Percentiles rank a stretch among this genome's conserved stretches.
These are phyloP conservation scores for Clivina fossor DNA, from an alignment of 2,888 invertebrate species.

Conservation along the genomic window DNA sequence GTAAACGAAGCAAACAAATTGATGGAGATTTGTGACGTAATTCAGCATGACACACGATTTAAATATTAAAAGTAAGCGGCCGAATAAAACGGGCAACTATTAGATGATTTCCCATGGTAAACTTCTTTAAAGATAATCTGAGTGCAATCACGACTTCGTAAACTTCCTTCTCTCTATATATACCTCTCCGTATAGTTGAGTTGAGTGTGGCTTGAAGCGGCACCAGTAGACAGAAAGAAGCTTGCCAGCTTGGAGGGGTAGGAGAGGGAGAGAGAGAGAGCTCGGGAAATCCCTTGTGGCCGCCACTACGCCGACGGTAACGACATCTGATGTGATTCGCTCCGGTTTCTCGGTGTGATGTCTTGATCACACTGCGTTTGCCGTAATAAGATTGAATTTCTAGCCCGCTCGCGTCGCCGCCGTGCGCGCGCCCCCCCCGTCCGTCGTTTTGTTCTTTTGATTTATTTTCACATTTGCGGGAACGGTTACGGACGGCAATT, in stretches of 20 bases:
- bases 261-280: no score
- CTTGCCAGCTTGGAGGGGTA: no score
- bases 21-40: background rate
- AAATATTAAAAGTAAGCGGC: conserved; percentile 13
- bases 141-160: conserved; percentile 45
- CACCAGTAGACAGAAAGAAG: no score
- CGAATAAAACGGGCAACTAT: conserved; percentile 35
- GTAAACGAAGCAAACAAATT: no score
- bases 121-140: conserved; percentile 43
- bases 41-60: background rate
- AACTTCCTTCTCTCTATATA: no score
- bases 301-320: background rate
- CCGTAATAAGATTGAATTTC: no score
- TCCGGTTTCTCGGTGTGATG: conserved; percentile 9
- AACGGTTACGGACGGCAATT: conserved; percentile 4
- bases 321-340: conserved; percentile 22
- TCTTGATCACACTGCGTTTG: no score
- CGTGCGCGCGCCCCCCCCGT: background rate
- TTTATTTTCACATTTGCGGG: conserved; percentile 7
- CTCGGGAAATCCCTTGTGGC: no score
- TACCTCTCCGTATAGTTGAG: no score
- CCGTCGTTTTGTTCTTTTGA: background rate
- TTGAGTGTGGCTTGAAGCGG: no score
- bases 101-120: conserved; percentile 46
- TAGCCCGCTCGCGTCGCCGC: no score